phyloP scores from a whole-genome alignment of 1,140 invertebrate species.

The Octopus sinensis region DNA sequence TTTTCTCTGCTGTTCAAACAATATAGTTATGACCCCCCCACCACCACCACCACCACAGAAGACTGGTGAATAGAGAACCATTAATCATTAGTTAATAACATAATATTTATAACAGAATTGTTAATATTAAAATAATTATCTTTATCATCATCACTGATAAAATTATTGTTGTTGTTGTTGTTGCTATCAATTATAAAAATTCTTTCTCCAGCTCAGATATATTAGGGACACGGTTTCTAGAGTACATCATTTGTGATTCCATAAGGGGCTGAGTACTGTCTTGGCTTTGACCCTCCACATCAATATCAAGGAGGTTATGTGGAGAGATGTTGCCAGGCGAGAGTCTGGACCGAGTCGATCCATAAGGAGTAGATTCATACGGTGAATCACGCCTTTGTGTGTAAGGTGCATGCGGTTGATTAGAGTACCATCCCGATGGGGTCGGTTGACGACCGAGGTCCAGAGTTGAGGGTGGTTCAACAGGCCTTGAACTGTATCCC shows the following conservation, averaged over 20 bases:
- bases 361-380: slow-evolving; percentile 34
- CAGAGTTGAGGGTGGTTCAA: slow-evolving; percentile 73
- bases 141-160: not conserved
- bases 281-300: slow-evolving; percentile 66
- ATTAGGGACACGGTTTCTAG: slow-evolving; percentile 10
- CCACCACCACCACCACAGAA: too few relatives aligned
- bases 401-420: slow-evolving; percentile 33
- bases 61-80: too few relatives aligned
- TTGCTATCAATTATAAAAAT: slow-evolving; percentile 18
- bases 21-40: too few relatives aligned
- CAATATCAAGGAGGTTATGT: slow-evolving; percentile 64
- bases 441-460: slow-evolving; percentile 52
- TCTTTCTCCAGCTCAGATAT: slow-evolving; percentile 25
- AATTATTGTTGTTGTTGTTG: not conserved
- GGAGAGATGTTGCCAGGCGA: slow-evolving; percentile 54
- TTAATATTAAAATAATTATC: too few relatives aligned
- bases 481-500: slow-evolving; percentile 59
- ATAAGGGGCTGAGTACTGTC: slow-evolving; percentile 66
- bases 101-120: too few relatives aligned
- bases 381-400: slow-evolving; percentile 28
- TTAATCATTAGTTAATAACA: too few relatives aligned
- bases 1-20: too few relatives aligned
- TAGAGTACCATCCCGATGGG: slow-evolving; percentile 14
- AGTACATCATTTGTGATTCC: slow-evolving; percentile 21
- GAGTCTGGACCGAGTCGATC: slow-evolving; percentile 45